phyloP scores from a whole-genome alignment of 2,113 vertebrate genomes.

The Sclerurus mexicanus region DNA sequence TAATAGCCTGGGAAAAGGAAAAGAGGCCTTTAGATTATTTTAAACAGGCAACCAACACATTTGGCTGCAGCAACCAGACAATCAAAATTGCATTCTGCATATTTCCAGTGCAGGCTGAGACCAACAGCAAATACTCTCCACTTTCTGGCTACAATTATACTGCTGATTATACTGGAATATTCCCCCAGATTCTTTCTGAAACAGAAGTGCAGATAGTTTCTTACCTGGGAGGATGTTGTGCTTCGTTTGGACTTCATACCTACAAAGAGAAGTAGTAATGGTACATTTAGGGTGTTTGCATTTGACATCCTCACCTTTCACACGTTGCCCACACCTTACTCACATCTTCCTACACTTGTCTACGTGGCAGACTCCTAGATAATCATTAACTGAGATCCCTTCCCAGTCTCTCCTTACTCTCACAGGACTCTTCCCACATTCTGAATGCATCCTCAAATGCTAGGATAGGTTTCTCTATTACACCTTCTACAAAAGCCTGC shows the following conservation, averaged over 20 bases:
- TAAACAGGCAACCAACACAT: not conserved
- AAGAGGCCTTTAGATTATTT: not conserved
- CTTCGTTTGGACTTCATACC: constrained; percentile 32
- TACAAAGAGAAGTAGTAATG: constrained; percentile 38
- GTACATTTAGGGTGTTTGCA: not conserved
- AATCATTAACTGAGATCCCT: not conserved
- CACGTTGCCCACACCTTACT: not conserved
- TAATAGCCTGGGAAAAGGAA: not conserved
- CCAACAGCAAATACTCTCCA: not conserved
- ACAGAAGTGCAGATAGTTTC: not conserved
- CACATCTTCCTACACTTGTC: not conserved
- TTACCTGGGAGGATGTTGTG: constrained; percentile 66
- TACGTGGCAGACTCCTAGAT: not conserved
- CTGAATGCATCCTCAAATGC: not conserved
- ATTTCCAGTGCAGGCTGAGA: not conserved
- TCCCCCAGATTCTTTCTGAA: not conserved
- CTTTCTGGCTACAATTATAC: not conserved
- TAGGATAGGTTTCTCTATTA: not conserved
- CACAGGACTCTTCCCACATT: not conserved
- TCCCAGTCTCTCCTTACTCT: not conserved
- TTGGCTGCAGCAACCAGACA: not conserved
- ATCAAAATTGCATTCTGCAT: not conserved
- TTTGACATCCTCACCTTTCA: not conserved
- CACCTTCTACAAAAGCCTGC: not conserved
- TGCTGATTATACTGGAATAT: not conserved